Evolutionary conservation across 2,888 invertebrate species (phyloP).

Genomic region (Diloba caeruleocephala): DNA sequence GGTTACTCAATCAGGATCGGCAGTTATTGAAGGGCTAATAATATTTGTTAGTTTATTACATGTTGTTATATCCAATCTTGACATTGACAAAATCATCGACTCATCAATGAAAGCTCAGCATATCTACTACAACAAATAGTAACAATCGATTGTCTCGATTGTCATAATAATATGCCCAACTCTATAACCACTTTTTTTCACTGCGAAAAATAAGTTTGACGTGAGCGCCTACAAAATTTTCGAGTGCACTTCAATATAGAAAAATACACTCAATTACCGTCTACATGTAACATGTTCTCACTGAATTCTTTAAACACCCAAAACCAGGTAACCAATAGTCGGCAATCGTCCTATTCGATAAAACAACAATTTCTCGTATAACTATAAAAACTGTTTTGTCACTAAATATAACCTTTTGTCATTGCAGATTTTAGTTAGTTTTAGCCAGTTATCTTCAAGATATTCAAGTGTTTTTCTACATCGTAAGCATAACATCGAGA

Average conservation of each 20-base stretch:
- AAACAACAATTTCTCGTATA: constrained; percentile 6
- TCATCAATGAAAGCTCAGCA: background rate
- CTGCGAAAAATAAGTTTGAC: constrained; percentile 79
- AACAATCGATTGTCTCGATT: background rate
- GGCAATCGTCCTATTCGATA: background rate
- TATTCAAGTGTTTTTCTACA: constrained; percentile 82
- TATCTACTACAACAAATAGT: constrained; percentile 5
- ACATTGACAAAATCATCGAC: background rate
- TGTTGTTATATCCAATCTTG: too few species aligned
- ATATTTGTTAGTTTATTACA: too few species aligned
- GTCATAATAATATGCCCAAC: constrained; percentile 52
- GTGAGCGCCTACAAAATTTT: constrained; percentile 88
- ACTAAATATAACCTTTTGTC: constrained; percentile 78
- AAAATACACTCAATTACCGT: constrained; percentile 75
- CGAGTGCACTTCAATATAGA: constrained; percentile 83
- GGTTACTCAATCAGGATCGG: too few species aligned
- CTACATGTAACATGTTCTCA: constrained; percentile 89
- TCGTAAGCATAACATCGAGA: constrained; percentile 75
- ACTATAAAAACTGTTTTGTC: constrained; percentile 67
- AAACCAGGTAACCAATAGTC: constrained; percentile 78
- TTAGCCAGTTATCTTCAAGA: constrained; percentile 84
- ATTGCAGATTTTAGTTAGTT: constrained; percentile 87
- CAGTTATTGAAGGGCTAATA: too few species aligned
- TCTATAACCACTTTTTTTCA: constrained; percentile 65
- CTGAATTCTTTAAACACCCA: constrained; percentile 87